Conservation (phyloP, 1,140 invertebrate genomes). For the Cheumatopsyche charites region DNA sequence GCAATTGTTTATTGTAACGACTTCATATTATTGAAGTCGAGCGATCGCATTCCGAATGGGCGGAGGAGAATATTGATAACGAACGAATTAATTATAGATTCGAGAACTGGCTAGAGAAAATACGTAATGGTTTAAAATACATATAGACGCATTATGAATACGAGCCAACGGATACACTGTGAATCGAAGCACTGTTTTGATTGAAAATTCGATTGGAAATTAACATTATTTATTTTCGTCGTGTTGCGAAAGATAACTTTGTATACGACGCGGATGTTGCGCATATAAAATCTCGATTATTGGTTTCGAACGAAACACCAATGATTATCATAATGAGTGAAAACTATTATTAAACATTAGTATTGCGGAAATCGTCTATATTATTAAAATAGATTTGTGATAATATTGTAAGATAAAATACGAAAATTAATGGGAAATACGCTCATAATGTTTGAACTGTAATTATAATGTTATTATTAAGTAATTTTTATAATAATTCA, state of each 20-base stretch:
- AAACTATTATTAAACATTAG: no score
- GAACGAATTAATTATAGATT: conserved; percentile 19
- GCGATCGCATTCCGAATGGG: conserved; percentile 10
- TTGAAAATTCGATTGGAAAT: conserved; percentile 16
- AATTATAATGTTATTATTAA: no score
- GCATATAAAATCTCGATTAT: neutral
- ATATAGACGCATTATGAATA: neutral
- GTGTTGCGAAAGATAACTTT: neutral
- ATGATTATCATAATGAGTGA: no score
- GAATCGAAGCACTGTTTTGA: neutral
- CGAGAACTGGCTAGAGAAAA: neutral
- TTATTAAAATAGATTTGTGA: no score
- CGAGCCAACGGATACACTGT: neutral
- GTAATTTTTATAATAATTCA: no score
- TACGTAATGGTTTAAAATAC: no score
- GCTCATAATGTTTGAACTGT: no score
- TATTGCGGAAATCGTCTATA: no score
- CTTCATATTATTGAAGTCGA: conserved; percentile 12
- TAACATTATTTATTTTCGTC: conserved; percentile 12
- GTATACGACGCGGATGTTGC: neutral
- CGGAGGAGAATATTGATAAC: conserved; percentile 11
- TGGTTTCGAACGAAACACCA: no score
- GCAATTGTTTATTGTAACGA: conserved; percentile 13
- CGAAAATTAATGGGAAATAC: no score
- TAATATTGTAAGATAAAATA: no score